Percentiles rank a stretch among this genome's conserved stretches.
Evolutionary conservation across 2,797 vertebrate genomes (phyloP).

Genomic region (Lepilemur ruficaudatus): DNA sequence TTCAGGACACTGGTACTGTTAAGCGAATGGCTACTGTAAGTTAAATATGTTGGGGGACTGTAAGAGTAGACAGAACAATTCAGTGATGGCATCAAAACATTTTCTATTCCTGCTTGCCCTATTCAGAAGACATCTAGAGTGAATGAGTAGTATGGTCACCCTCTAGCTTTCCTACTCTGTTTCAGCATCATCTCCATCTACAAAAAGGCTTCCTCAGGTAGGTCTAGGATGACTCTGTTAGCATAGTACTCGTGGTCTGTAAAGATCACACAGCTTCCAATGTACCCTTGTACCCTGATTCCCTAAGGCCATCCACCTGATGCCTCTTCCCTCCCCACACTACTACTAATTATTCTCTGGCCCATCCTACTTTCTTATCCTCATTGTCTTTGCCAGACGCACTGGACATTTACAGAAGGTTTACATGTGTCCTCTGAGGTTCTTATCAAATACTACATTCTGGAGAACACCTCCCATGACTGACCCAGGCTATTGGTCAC

Average conservation of each 20-base stretch:
- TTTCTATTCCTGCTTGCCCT: not conserved
- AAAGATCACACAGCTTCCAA: not conserved
- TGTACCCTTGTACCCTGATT: not conserved
- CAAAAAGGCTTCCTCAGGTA: not conserved
- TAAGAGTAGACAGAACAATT: not conserved
- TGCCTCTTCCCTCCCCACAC: not conserved
- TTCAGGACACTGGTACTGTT: constrained; percentile 56
- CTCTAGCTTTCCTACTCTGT: not conserved
- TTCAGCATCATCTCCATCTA: not conserved
- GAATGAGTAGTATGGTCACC: not conserved
- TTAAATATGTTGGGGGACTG: constrained; percentile 60
- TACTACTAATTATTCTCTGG: not conserved
- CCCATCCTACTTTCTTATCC: not conserved
- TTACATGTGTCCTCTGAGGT: accelerated
- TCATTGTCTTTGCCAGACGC: not conserved
- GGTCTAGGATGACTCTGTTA: not conserved
- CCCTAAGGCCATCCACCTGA: not conserved
- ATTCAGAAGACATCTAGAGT: not conserved
- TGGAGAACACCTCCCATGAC: not conserved
- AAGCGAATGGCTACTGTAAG: constrained; percentile 44
- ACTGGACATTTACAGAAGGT: not conserved
- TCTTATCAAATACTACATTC: not conserved
- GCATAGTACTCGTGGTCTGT: not conserved
- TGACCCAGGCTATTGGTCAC: not conserved
- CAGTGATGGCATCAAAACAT: not conserved